Evolutionary conservation across 2,797 vertebrate genomes (phyloP), one percentile per base, ranked within the genome.

Genomic region (Loriculus beryllinus): DNA sequence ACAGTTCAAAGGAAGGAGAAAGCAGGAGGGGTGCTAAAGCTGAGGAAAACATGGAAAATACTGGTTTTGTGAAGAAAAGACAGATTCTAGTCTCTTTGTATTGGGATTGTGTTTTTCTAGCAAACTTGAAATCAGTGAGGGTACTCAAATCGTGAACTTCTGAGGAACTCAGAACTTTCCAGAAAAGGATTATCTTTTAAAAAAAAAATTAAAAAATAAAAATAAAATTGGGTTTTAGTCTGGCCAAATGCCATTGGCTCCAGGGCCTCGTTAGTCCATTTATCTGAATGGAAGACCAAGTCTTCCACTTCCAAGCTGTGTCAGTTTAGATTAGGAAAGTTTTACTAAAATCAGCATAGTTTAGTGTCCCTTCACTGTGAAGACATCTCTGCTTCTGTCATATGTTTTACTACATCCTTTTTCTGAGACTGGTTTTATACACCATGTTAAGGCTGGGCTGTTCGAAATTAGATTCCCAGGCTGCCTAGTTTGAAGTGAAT

Each of bases 1-100:
- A 19, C 29, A 87, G 88, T 91, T 94, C 84, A 93, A 93, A 93
- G 84, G 42, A 91, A 39, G 47, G 59, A 81, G 84, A 92, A 92
- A 82, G 48, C 62, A 77, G 78, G 56, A 83, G 42, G 82, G 79
- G 81, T 78, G 31, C 39, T 80, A 81, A 78, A 96, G 64, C 57
- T 71, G 42, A 20, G 9, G 17, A 20, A 88, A 92, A 79, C 39
- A 80, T 21, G 17, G 48, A 37, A 81, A 92, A 72, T 5, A 29
- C 10, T 70, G 62, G 0, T 28, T 77, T 67, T 42, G 8, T 84
- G 37, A 62, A 79, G 85, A 89, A 77, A 92, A 51, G 13, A 39
- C 40, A 88, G 29, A 48, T 45, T 82, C 31, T 54, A 18, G 12
- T 71, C 29, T 76, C 29, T 88, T 76, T 94, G n/a, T 51, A 8